Base-by-base conservation (phyloP, 2,797 vertebrate genomes). In the Micromesistius poutassou region DNA sequence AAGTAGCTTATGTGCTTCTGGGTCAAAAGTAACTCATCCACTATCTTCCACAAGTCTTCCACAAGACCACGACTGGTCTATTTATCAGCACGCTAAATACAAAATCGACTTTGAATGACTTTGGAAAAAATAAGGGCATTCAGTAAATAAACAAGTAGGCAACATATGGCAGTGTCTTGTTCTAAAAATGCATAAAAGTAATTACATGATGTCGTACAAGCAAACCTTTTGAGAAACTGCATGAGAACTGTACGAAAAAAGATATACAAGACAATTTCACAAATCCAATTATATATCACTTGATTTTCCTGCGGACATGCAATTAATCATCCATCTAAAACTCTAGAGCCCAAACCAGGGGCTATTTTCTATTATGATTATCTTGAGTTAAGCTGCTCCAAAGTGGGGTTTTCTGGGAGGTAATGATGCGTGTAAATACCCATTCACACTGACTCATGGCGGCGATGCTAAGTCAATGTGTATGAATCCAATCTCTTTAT, bases 371-470 rank as follows among this genome's bases (percentile, higher is more conserved):
- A 25, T 4, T 19, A 30, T 66, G 46, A 55, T 22, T 30, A 35
- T 33, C 25, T 16, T n/a, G 74, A 55, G 30, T 3, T 66, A n/a
- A 46, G 30, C 40, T 38, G 30, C 28, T 46, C 42, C 22, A 30
- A 31, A 36, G 35, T 25, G 46, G 30, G 74, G 6, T 74, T 36
- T 55, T 42, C 76, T 25, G n/a, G 9, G 33, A 72, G 71, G 22
- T 35, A 40, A 72, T 38, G 28, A 25, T 16, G 30, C 76, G 8
- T 30, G 16, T 19, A 19, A 4, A 50, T 40, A 55, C 35, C 75
- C 36, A 33, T 13, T n/a, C 72, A 22, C 70, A 33, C 5, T 73
- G 76, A 77, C 40, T 77, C 76, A 72, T 72, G 30, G 25, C 10
- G 30, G 30, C 7, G 30, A 10, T 55, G 36, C 71, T 1, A 77